These are phyloP conservation scores for Spinibarbus caldwelli DNA, from an alignment of 2,797 vertebrate species.

Conservation along the genomic window DNA sequence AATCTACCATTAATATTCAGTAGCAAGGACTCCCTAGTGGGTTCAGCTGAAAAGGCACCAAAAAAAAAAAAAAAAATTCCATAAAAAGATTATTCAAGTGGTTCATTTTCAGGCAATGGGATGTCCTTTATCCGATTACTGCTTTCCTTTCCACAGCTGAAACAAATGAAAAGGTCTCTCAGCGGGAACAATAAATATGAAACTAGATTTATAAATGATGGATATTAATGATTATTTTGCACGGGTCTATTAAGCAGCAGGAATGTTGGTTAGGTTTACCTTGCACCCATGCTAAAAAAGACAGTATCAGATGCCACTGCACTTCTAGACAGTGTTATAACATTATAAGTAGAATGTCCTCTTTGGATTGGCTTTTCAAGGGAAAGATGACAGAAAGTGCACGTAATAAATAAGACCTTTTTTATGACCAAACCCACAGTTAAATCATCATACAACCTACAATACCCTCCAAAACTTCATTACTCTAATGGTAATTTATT, in stretches of 20 bases:
- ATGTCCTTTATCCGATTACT: conserved; percentile 51
- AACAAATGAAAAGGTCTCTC: conserved; percentile 40
- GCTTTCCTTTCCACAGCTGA: conserved; percentile 42
- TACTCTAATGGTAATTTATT: conserved; percentile 33
- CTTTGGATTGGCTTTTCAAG: background rate
- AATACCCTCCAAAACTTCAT: background rate
- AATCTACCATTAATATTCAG: background rate
- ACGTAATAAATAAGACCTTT: conserved; percentile 1
- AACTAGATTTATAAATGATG: conserved; percentile 32
- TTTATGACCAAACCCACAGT: background rate
- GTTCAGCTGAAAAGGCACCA: conserved; percentile 17
- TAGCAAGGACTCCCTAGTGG: background rate
- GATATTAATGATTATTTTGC: conserved; percentile 4
- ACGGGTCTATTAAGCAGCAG: conserved; percentile 5
- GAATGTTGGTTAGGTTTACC: background rate
- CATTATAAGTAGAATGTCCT: background rate
- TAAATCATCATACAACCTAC: conserved; percentile 36
- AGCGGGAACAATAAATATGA: conserved; percentile 48
- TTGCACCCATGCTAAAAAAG: background rate
- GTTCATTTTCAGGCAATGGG: conserved; percentile 32
- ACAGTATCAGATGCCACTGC: background rate
- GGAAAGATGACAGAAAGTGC: background rate
- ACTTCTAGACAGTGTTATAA: background rate
- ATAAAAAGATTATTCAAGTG: conserved; percentile 25
- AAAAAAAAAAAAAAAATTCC: background rate